Evolutionary conservation across 1,140 invertebrate genomes (phyloP).

Genomic region (Mactra quadrangularis): DNA sequence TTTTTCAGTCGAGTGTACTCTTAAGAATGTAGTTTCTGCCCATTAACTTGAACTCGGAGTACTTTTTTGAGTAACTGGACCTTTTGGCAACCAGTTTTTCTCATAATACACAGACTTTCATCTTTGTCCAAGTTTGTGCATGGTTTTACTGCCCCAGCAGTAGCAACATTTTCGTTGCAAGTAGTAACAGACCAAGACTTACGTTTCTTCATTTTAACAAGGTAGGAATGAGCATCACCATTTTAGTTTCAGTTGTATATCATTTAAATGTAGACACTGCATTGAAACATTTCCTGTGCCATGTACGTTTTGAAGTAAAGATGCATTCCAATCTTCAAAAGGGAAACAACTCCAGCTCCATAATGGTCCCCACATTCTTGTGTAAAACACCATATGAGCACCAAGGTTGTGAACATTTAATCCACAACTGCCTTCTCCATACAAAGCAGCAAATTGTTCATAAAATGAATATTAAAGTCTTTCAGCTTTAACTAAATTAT

Average conservation of each 20-base stretch:
- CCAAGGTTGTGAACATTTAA: slow-evolving; percentile 60
- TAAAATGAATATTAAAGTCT: slow-evolving; percentile 45
- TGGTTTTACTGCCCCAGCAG: neutral
- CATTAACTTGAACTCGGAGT: slow-evolving; percentile 12
- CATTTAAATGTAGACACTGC: slow-evolving; percentile 17
- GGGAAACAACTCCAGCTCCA: slow-evolving; percentile 62
- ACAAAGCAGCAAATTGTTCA: slow-evolving; percentile 14
- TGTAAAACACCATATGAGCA: slow-evolving; percentile 43
- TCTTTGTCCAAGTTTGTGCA: neutral
- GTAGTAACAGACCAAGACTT: neutral
- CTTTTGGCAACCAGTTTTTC: slow-evolving; percentile 9
- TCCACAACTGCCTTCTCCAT: slow-evolving; percentile 53
- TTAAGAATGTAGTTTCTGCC: slow-evolving; percentile 2
- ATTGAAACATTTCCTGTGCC: slow-evolving; percentile 59
- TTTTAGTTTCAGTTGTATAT: neutral
- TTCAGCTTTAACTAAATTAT: slow-evolving; percentile 7
- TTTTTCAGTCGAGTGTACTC: slow-evolving; percentile 24
- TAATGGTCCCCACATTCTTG: slow-evolving; percentile 58
- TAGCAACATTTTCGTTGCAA: neutral
- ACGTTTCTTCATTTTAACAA: neutral
- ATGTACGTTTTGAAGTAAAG: slow-evolving; percentile 61
- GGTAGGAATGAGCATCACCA: neutral
- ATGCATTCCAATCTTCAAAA: slow-evolving; percentile 60
- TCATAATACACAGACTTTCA: neutral
- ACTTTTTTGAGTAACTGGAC: neutral